phyloP scores from a whole-genome alignment of 2,113 vertebrate species.

The Anser brachyrhynchus region DNA sequence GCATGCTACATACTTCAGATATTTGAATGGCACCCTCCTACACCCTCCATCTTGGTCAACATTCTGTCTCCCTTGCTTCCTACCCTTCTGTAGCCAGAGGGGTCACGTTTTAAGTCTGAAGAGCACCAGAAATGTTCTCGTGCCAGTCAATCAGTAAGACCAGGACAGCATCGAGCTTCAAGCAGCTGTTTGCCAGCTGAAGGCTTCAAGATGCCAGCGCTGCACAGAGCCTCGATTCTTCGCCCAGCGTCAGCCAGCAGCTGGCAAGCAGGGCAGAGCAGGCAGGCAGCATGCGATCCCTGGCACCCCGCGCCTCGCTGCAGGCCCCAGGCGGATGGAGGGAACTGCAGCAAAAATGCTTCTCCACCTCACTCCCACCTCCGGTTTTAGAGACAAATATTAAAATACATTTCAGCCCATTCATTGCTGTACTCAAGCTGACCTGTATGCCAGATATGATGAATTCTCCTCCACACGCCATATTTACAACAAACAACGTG shows the following conservation, averaged over 20 bases:
- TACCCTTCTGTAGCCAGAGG: neutral
- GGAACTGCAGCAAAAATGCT: neutral
- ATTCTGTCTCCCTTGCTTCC: neutral
- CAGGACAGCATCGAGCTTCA: neutral
- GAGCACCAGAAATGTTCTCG: neutral
- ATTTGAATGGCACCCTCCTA: neutral
- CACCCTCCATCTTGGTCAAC: neutral
- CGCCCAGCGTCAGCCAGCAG: neutral
- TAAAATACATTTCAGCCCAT: neutral
- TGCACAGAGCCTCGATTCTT: neutral
- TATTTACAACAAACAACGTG: neutral
- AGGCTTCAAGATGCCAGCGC: neutral
- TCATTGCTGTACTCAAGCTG: neutral
- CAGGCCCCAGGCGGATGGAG: neutral
- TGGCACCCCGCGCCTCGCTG: neutral
- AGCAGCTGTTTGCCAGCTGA: neutral
- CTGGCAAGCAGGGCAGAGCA: neutral
- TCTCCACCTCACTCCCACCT: neutral
- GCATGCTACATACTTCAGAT: neutral
- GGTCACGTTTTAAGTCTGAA: neutral
- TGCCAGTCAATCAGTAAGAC: neutral
- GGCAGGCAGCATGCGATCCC: fast-evolving
- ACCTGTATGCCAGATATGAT: neutral
- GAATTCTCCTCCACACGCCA: neutral
- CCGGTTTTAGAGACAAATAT: neutral